These are phyloP conservation scores for Macropodus opercularis DNA, from an alignment of 2,797 vertebrate species.

Conservation along the genomic window DNA sequence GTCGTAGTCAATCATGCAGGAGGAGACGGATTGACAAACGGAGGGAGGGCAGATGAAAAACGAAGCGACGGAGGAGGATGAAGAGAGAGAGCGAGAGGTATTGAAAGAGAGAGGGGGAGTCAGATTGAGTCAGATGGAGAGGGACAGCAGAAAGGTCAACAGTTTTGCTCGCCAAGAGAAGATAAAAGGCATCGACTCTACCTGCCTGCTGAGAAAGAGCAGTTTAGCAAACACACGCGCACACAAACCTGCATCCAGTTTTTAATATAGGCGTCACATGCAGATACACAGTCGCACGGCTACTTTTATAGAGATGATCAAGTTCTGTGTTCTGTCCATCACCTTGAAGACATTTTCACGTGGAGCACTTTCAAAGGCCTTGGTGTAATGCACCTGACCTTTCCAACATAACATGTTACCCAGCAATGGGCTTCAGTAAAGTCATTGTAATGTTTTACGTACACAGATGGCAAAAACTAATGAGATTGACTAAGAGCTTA, in stretches of 20 bases:
- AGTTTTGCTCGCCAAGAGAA: constrained; percentile 86
- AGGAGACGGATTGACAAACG: not conserved
- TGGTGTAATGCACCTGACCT: too few relatives aligned
- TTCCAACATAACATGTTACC: too few relatives aligned
- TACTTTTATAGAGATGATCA: not conserved
- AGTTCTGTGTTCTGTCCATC: not conserved
- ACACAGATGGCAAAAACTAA: too few relatives aligned
- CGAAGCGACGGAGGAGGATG: constrained; percentile 2
- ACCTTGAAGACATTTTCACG: too few relatives aligned
- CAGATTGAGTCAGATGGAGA: constrained; percentile 65
- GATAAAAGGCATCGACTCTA: constrained; percentile 78
- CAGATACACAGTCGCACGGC: not conserved
- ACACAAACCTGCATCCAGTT: not conserved
- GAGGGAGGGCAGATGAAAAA: not conserved
- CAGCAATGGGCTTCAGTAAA: too few relatives aligned
- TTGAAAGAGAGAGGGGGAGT: constrained; percentile 29
- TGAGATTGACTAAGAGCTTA: too few relatives aligned
- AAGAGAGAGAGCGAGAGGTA: constrained; percentile 1
- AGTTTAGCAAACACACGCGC: constrained; percentile 16
- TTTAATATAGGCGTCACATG: constrained; percentile 5
- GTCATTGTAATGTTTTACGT: too few relatives aligned
- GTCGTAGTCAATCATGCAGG: constrained; percentile 2
- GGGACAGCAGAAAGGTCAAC: constrained; percentile 85
- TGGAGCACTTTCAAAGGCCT: too few relatives aligned
- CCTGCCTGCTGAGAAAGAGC: constrained; percentile 28